phyloP scores from a whole-genome alignment of 1,140 invertebrate genomes.

The Bombyx mori region ASM3026992v2 NC_085121.1:15412001-15412500 shows the following conservation, averaged over 20 bases:
- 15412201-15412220: constrained; percentile 53
- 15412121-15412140: no score
- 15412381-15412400: constrained; percentile 69
- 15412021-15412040: no score
- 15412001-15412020: no score
- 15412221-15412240: constrained; percentile 54
- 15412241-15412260: constrained; percentile 54
- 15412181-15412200: constrained; percentile 47
- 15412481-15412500: constrained; percentile 17
- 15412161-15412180: constrained; percentile 42
- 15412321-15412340: constrained; percentile 61
- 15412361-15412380: constrained; percentile 65
- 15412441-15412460: constrained; percentile 10
- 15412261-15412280: constrained; percentile 45
- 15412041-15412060: no score
- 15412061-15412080: no score
- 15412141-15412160: background rate
- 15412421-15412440: constrained; percentile 12
- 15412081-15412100: no score
- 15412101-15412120: no score
- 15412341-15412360: constrained; percentile 43
- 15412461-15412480: constrained; percentile 20
- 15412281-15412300: constrained; percentile 50
- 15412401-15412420: constrained; percentile 28
- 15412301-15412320: constrained; percentile 59